Conservation (phyloP, 1,140 invertebrate species). For the Hestina assimilis region DNA sequence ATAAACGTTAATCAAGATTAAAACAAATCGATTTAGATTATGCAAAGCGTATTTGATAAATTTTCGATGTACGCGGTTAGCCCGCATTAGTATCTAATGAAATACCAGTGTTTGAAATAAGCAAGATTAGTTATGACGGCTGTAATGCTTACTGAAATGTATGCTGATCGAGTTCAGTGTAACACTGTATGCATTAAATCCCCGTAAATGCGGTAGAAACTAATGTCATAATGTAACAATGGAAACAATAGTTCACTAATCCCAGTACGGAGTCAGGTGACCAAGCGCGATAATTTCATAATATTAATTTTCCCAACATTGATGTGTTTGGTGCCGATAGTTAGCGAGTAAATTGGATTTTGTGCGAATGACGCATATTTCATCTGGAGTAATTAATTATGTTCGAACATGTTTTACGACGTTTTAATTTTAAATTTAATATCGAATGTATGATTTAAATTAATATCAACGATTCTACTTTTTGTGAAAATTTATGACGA, state of each 20-base stretch:
- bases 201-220: slow-evolving; percentile 23
- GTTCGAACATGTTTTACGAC: slow-evolving; percentile 47
- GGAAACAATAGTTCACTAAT: slow-evolving; percentile 46
- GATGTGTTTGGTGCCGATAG: slow-evolving; percentile 56
- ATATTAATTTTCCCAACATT: slow-evolving; percentile 60
- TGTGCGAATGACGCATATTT: slow-evolving; percentile 66
- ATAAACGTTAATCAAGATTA: too few relatives aligned
- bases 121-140: slow-evolving; percentile 24
- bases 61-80: slow-evolving; percentile 20
- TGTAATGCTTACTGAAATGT: slow-evolving; percentile 19
- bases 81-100: slow-evolving; percentile 26
- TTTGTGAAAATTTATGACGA: neutral
- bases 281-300: slow-evolving; percentile 61
- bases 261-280: slow-evolving; percentile 44
- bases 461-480: slow-evolving; percentile 25
- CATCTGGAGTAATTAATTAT: slow-evolving; percentile 63
- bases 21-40: too few relatives aligned
- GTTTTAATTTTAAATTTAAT: slow-evolving; percentile 48
- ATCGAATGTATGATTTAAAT: slow-evolving; percentile 33
- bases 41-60: too few relatives aligned
- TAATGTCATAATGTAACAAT: slow-evolving; percentile 37
- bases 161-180: slow-evolving; percentile 10
- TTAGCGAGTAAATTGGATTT: slow-evolving; percentile 66
- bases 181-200: slow-evolving; percentile 26
- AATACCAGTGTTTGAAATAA: slow-evolving; percentile 29